Evolutionary conservation across 2,888 invertebrate species (phyloP).

Genomic region (Hyposoter didymator): DNA sequence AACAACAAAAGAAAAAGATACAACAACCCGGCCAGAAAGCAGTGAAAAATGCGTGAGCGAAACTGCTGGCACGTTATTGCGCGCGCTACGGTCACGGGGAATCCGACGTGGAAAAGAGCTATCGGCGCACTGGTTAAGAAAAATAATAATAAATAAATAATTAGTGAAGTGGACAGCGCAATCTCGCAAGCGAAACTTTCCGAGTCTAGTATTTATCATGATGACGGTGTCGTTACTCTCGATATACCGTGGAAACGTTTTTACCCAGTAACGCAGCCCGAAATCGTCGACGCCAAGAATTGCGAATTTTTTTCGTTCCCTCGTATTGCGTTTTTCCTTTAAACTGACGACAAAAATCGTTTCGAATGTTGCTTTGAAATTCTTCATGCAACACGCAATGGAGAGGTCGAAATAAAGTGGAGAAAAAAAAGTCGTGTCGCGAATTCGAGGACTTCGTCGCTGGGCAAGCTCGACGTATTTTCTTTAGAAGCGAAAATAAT

Average conservation of each 20-base stretch:
- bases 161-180: neutral
- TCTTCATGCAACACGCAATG: slow-evolving; percentile 5
- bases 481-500: neutral
- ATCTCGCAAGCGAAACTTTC: slow-evolving; percentile 29
- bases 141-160: slow-evolving; percentile 21
- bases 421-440: slow-evolving; percentile 27
- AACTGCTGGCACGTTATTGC: slow-evolving; percentile 33
- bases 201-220: neutral
- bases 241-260: slow-evolving; percentile 24
- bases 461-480: slow-evolving; percentile 30
- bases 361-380: neutral
- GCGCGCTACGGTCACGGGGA: slow-evolving; percentile 68
- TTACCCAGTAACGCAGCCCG: slow-evolving; percentile 32
- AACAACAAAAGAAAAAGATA: slow-evolving; percentile 20
- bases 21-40: slow-evolving; percentile 41
- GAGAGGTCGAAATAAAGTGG: slow-evolving; percentile 22
- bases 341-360: neutral
- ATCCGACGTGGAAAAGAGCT: slow-evolving; percentile 71
- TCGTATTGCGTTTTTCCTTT: slow-evolving; percentile 14
- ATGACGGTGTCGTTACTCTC: slow-evolving; percentile 21
- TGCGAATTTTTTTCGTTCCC: slow-evolving; percentile 27
- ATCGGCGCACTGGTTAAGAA: slow-evolving; percentile 53
- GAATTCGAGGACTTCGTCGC: slow-evolving; percentile 30
- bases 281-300: slow-evolving; percentile 23
- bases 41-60: slow-evolving; percentile 22